These are phyloP conservation scores for Neofelis nebulosa DNA, from an alignment of 2,113 vertebrate species.

Conservation along the genomic window DNA sequence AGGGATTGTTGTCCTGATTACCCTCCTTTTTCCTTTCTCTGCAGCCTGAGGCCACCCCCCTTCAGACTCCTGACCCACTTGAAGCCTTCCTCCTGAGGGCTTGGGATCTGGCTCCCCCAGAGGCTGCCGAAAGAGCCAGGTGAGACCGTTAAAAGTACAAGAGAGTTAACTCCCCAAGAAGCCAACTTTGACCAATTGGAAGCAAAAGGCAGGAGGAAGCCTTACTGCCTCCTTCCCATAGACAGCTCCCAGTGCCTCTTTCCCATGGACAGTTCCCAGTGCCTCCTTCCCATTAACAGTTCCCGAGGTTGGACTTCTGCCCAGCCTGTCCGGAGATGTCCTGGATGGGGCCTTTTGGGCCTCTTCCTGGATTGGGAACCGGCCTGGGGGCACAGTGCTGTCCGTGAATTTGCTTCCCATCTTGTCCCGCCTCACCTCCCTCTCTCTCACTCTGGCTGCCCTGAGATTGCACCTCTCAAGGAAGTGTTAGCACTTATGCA, in stretches of 20 bases:
- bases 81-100: not conserved
- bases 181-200: not conserved
- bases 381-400: not conserved
- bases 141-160: not conserved
- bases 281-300: not conserved
- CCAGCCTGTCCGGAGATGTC: not conserved
- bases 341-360: not conserved
- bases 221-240: not conserved
- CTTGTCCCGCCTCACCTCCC: not conserved
- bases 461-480: accelerated
- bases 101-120: not conserved
- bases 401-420: not conserved
- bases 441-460: not conserved
- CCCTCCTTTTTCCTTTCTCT: not conserved
- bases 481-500: not conserved
- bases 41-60: not conserved
- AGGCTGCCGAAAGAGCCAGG: not conserved
- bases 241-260: too few species aligned
- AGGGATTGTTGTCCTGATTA: not conserved
- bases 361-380: too few species aligned
- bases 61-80: not conserved
- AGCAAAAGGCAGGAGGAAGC: not conserved
- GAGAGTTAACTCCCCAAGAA: not conserved
- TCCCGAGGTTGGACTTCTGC: not conserved
- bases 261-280: too few species aligned